Evolutionary conservation across 1,140 invertebrate genomes (phyloP), one percentile per base, ranked within the genome.

Genomic region (Odontomachus brunneus): DNA sequence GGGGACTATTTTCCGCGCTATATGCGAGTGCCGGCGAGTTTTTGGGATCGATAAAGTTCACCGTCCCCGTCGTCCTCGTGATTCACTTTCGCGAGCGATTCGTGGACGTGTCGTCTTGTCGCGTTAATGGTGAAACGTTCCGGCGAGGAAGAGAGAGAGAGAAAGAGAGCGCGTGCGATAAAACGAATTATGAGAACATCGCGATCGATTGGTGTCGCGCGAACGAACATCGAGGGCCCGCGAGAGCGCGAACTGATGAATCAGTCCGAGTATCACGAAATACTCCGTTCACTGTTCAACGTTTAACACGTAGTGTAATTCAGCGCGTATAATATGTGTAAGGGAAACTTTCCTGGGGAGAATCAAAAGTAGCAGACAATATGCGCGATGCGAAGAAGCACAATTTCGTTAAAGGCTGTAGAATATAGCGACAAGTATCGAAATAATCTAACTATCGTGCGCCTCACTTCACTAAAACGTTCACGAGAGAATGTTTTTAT

Each of bases 51-150:
- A 80, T 69, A 29, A 80, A 80, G 33, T 65, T 33, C 60, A 29
- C 49, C 63, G 51, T 69, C 75, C 75, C 75, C 26, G 33, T 80
- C 63, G 38, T 26, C 26, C n/a, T n/a, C n/a, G n/a, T n/a, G 63
- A 80, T 80, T 69, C 65, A 80, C n/a, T 80, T 80, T 80, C 67
- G 33, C 14, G 19, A 69, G 48, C 63, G 75, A 80, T 80, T 80
- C 75, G 75, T 80, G 75, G 65, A 69, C 75, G 69, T 69, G n/a
- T 71, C 55, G 75, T 53, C 51, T 69, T 51, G 33, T 69, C 65
- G 75, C 48, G 44, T 17, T 57, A 78, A 78, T 69, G 33, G 55
- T 55, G 69, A 55, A 44, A 19, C 19, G 29, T 66, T 66, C 29
- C 53, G 12, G 15, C 4, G 38, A 4, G 29, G 5, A 5, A 33